These are phyloP conservation scores for Zaprionus camerounensis DNA, from an alignment of 1,140 invertebrate genomes.

Conservation along the genomic window DNA sequence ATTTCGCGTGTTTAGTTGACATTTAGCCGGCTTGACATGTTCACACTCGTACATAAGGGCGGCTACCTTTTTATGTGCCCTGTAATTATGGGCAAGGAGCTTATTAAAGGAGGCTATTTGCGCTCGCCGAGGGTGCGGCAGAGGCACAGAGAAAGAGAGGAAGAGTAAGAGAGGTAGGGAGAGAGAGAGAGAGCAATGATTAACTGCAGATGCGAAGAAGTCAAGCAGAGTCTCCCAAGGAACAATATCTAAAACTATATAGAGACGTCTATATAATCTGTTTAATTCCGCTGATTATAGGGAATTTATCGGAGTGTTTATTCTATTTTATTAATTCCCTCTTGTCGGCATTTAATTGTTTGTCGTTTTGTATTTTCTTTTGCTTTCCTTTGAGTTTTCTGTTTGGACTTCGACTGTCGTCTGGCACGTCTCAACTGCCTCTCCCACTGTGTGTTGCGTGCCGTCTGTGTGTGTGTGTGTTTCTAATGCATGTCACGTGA, in stretches of 20 bases:
- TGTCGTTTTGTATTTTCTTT: conserved; percentile 48
- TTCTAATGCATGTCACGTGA: conserved; percentile 82
- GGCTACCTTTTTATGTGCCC: conserved; percentile 61
- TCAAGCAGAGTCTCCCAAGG: background rate
- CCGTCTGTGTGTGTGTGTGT: conserved; percentile 39
- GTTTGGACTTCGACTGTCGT: conserved; percentile 47
- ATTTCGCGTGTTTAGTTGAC: conserved; percentile 79
- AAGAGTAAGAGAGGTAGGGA: background rate
- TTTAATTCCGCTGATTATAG: background rate
- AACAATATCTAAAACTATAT: conserved; percentile 1
- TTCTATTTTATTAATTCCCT: conserved; percentile 53
- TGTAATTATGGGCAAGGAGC: conserved; percentile 48
- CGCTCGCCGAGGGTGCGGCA: background rate
- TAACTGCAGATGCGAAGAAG: conserved; percentile 6
- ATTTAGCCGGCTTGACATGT: conserved; percentile 77
- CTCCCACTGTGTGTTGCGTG: conserved; percentile 26
- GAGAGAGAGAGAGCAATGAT: conserved; percentile 5
- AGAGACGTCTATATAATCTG: background rate
- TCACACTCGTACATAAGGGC: conserved; percentile 64
- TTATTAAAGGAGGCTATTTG: conserved; percentile 32
- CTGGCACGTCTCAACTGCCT: conserved; percentile 60
- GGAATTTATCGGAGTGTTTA: conserved; percentile 21
- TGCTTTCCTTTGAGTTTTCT: conserved; percentile 28
- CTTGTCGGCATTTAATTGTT: conserved; percentile 73
- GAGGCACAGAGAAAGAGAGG: background rate